Evolutionary conservation across 2,113 vertebrate species (phyloP).

Genomic region (Macquaria australasica): DNA sequence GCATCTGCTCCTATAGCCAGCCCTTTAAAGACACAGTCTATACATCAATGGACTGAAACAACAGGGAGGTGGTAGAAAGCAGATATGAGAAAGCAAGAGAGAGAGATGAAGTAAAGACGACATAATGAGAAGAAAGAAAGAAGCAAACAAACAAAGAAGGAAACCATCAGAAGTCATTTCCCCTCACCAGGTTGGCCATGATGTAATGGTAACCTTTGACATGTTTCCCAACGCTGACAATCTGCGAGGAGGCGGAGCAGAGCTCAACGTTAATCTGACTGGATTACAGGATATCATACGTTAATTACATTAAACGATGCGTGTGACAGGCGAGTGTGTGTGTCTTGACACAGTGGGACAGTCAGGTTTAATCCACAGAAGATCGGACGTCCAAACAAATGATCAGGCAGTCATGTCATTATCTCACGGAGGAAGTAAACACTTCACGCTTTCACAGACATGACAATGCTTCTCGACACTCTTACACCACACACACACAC

Average conservation of each 20-base stretch:
- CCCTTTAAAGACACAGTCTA: not conserved
- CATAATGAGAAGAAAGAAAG: not conserved
- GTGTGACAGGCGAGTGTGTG: conserved; percentile 45
- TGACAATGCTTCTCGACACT: conserved; percentile 25
- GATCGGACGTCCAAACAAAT: conserved; percentile 63
- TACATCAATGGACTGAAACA: not conserved
- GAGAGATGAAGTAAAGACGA: not conserved
- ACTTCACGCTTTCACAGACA: conserved; percentile 32
- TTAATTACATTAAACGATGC: conserved; percentile 60
- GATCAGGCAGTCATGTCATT: conserved; percentile 35
- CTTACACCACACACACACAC: not conserved
- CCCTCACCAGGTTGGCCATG: conserved; percentile 96
- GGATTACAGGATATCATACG: conserved; percentile 53
- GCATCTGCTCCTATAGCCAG: not conserved
- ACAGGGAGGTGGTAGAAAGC: too few species aligned
- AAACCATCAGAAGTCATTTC: not conserved
- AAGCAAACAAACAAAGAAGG: not conserved
- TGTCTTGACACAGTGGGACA: conserved; percentile 11
- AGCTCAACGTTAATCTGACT: conserved; percentile 64
- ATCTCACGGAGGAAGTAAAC: conserved; percentile 32
- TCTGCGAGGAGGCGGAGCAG: conserved; percentile 82
- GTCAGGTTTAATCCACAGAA: conserved; percentile 21
- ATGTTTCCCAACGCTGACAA: conserved; percentile 98
- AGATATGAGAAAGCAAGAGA: not conserved
- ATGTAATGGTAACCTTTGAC: conserved; percentile 99